A percentile compares a stretch with the other conserved stretches of the same genome.
Evolutionary conservation across 1,140 invertebrate species (phyloP).

Genomic region (Drosophila rufa): DNA sequence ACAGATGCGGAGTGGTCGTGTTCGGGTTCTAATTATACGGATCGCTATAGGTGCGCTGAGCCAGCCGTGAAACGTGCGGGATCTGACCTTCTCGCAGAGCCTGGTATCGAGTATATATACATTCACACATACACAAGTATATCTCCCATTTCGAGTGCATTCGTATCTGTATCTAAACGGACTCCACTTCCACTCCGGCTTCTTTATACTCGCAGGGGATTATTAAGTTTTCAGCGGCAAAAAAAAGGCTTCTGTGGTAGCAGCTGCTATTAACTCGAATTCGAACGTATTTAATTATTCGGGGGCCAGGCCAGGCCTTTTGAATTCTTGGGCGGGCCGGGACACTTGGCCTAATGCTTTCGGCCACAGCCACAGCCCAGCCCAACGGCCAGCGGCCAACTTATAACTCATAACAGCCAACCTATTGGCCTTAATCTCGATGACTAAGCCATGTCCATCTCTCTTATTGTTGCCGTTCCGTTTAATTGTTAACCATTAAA

Average conservation of each 20-base stretch:
- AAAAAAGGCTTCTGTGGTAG: conserved; percentile 72
- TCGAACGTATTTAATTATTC: conserved; percentile 66
- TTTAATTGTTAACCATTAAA: conserved; percentile 32
- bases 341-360: conserved; percentile 51
- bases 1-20: conserved; percentile 52
- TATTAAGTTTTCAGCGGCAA: conserved; percentile 72
- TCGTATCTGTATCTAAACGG: conserved; percentile 28
- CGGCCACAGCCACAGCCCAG: conserved; percentile 14
- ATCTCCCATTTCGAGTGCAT: conserved; percentile 5
- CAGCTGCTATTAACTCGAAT: conserved; percentile 67
- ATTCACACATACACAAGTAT: neutral
- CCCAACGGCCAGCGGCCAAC: conserved; percentile 5
- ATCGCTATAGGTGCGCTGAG: conserved; percentile 73
- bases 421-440: conserved; percentile 36
- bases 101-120: conserved; percentile 33
- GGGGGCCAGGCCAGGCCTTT: conserved; percentile 32
- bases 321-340: conserved; percentile 49
- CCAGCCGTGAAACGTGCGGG: conserved; percentile 79
- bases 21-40: conserved; percentile 82
- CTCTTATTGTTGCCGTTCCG: conserved; percentile 3
- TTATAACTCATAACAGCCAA: conserved; percentile 8
- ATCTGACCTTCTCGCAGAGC: conserved; percentile 81
- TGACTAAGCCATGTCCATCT: conserved; percentile 24
- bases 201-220: conserved; percentile 45
- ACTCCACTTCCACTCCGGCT: conserved; percentile 49